Evolutionary conservation across 1,140 invertebrate genomes (phyloP).

Genomic region (Acyrthosiphon pisum): DNA sequence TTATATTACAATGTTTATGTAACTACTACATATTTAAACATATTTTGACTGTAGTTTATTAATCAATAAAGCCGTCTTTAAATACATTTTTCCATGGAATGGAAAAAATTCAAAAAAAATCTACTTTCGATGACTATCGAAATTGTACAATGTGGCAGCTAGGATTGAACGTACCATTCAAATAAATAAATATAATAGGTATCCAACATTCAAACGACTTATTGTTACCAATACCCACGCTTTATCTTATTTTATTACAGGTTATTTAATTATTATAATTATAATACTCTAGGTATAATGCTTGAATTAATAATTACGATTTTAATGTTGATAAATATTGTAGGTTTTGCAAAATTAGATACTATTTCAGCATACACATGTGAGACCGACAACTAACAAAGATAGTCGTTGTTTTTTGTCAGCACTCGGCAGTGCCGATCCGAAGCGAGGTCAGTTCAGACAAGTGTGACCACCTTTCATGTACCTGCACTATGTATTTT

Average conservation of each 20-base stretch:
- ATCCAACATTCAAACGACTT: background rate
- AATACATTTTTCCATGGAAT: background rate
- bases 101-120: background rate
- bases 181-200: constrained; percentile 5
- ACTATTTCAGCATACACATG: background rate
- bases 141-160: background rate
- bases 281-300: background rate
- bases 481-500: background rate
- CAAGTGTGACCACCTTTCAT: constrained; percentile 30
- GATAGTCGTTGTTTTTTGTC: background rate
- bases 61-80: background rate
- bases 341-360: background rate
- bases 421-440: background rate
- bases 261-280: background rate
- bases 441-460: constrained; percentile 32
- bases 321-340: background rate
- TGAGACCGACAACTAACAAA: background rate
- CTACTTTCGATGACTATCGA: no score
- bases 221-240: no score
- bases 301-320: no score
- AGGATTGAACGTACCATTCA: background rate
- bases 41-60: background rate
- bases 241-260: background rate
- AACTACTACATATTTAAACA: background rate
- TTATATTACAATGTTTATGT: background rate